These are phyloP conservation scores for Meteorus colon DNA, from an alignment of 2,888 invertebrate species.

Conservation along the genomic window DNA sequence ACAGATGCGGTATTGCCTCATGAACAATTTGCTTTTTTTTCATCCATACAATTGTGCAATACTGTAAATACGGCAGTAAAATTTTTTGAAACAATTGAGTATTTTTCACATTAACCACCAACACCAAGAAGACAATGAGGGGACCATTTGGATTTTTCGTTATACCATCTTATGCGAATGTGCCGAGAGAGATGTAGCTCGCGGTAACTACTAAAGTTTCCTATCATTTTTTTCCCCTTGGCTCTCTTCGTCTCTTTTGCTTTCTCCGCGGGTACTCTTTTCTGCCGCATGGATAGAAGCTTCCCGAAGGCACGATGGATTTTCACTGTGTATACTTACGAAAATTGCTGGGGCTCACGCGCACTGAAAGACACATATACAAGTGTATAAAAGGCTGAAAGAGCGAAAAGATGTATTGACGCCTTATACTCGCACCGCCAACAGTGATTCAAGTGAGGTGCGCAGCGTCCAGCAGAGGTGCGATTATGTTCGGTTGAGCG, in stretches of 20 bases:
- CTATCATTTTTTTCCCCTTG: slow-evolving; percentile 22
- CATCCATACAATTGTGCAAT: not conserved
- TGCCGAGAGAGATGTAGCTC: slow-evolving; percentile 29
- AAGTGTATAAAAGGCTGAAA: not conserved
- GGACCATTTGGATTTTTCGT: slow-evolving; percentile 1
- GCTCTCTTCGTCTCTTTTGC: not conserved
- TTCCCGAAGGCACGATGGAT: slow-evolving; percentile 52
- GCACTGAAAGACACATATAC: slow-evolving; percentile 44
- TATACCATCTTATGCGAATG: not conserved
- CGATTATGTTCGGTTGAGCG: slow-evolving; percentile 58
- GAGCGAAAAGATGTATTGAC: slow-evolving; percentile 29
- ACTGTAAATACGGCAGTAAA: not conserved
- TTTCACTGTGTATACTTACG: slow-evolving; percentile 70
- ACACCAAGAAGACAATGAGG: not conserved
- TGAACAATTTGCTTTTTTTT: not conserved
- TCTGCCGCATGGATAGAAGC: slow-evolving; percentile 45
- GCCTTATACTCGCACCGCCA: slow-evolving; percentile 61
- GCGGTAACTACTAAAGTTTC: slow-evolving; percentile 53
- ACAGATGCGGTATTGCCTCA: not conserved
- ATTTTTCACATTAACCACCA: not conserved
- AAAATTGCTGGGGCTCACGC: slow-evolving; percentile 68
- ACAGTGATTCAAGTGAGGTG: slow-evolving; percentile 63
- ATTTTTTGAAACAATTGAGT: not conserved
- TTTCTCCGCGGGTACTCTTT: slow-evolving; percentile 21
- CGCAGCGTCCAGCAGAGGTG: slow-evolving; percentile 47